These are phyloP conservation scores for Ceratosolen fusciceps DNA, from an alignment of 1,140 invertebrate species.

Conservation along the genomic window DNA sequence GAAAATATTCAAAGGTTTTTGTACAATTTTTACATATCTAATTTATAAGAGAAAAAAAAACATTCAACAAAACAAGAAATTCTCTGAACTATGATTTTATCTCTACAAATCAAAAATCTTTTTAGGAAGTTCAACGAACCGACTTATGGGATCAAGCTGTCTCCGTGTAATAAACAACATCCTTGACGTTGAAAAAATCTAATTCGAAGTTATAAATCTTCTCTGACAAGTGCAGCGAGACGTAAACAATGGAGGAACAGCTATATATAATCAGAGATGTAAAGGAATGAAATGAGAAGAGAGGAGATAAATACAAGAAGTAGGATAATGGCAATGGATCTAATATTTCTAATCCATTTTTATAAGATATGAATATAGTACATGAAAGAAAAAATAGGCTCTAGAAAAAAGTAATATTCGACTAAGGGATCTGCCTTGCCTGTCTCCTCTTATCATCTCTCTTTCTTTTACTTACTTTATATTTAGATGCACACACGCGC, in stretches of 20 bases:
- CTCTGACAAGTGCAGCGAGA: slow-evolving; percentile 45
- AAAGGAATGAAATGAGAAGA: background rate
- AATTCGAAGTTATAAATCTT: slow-evolving; percentile 49
- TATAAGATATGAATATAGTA: slow-evolving; percentile 20
- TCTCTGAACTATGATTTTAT: slow-evolving; percentile 23
- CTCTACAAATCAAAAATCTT: slow-evolving; percentile 36
- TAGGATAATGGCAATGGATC: background rate
- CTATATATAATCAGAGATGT: slow-evolving; percentile 3
- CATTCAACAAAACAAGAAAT: background rate
- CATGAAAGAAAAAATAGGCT: background rate
- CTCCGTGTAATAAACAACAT: slow-evolving; percentile 47
- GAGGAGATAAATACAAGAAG: background rate
- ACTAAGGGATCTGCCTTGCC: background rate
- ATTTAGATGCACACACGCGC: background rate
- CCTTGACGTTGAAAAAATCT: slow-evolving; percentile 48
- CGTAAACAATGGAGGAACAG: slow-evolving; percentile 47
- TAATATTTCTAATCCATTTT: slow-evolving; percentile 48
- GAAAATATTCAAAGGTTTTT: slow-evolving; percentile 36
- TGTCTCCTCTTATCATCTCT: background rate
- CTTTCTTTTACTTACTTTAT: too few relatives aligned
- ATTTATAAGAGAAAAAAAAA: too few relatives aligned
- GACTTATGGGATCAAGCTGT: slow-evolving; percentile 30
- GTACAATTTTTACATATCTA: background rate
- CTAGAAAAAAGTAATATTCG: background rate
- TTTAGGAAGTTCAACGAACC: slow-evolving; percentile 45